phyloP scores from a whole-genome alignment of 2,797 vertebrate genomes.

The Rhinoraja longicauda region DNA sequence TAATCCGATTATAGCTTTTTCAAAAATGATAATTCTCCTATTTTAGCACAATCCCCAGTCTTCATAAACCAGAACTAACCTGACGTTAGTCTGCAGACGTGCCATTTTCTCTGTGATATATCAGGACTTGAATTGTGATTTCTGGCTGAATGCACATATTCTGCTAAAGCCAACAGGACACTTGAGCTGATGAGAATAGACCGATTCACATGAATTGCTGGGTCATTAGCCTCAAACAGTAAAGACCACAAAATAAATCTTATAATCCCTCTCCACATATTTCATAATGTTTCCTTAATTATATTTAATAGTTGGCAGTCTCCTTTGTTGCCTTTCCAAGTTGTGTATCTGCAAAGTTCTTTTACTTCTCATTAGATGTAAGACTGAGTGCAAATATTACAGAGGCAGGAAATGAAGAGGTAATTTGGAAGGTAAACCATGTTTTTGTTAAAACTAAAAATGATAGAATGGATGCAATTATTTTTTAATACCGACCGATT shows the following conservation, averaged over 20 bases:
- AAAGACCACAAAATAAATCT: not conserved
- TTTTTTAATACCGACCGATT: too few species aligned
- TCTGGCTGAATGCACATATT: not conserved
- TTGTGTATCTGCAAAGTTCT: not conserved
- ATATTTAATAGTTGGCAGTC: not conserved
- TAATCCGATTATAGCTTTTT: not conserved
- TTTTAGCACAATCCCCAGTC: not conserved
- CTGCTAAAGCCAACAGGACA: not conserved
- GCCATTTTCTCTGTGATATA: not conserved
- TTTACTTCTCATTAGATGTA: not conserved
- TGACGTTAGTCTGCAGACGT: not conserved
- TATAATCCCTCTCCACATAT: constrained; percentile 10
- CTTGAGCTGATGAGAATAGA: constrained; percentile 5
- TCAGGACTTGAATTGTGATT: not conserved
- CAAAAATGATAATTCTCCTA: not conserved
- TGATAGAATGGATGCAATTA: not conserved
- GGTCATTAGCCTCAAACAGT: not conserved
- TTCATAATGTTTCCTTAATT: not conserved
- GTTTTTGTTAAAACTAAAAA: not conserved
- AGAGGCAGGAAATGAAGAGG: not conserved
- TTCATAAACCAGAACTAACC: not conserved
- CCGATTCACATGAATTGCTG: not conserved
- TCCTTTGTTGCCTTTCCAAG: not conserved
- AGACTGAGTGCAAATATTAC: too few species aligned
- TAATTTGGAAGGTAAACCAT: too few species aligned